Percentiles rank a stretch among this genome's conserved stretches.
phyloP scores from a whole-genome alignment of 2,888 invertebrate genomes.

The Orchesella flavescens region DNA sequence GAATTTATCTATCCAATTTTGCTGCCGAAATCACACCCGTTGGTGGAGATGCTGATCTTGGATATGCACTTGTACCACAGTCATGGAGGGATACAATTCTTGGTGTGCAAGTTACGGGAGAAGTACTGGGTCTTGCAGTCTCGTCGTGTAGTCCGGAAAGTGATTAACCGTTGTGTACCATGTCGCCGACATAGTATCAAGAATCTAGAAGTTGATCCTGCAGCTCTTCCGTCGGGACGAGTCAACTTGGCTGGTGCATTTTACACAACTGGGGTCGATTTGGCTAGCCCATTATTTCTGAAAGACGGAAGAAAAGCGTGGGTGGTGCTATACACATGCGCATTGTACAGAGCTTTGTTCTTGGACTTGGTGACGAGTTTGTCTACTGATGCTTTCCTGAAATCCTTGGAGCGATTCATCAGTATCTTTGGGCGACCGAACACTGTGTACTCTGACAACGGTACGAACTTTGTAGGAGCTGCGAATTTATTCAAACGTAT shows the following conservation, averaged over 20 bases:
- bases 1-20: too few relatives aligned
- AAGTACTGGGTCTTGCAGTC: constrained; percentile 6
- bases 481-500: constrained; percentile 75
- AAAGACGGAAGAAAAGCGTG: constrained; percentile 70
- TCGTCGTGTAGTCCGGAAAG: not conserved
- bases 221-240: not conserved
- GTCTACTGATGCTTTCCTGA: constrained; percentile 73
- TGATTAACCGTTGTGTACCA: not conserved
- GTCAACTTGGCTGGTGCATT: constrained; percentile 62
- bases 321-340: not conserved
- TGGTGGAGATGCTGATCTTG: too few relatives aligned
- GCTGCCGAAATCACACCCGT: too few relatives aligned
- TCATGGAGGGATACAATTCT: not conserved
- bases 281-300: too few relatives aligned
- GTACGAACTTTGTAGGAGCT: constrained; percentile 74
- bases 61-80: too few relatives aligned
- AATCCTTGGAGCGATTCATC: constrained; percentile 73
- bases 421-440: constrained; percentile 72
- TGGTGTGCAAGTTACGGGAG: not conserved
- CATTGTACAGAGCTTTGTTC: constrained; percentile 8
- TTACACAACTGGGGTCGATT: too few relatives aligned
- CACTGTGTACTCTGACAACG: constrained; percentile 74
- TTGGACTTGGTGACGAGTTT: too few relatives aligned
- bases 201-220: not conserved
- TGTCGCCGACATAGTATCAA: not conserved